Evolutionary conservation across 2,797 vertebrate genomes (phyloP).

Genomic region (Cebuella pygmaea): DNA sequence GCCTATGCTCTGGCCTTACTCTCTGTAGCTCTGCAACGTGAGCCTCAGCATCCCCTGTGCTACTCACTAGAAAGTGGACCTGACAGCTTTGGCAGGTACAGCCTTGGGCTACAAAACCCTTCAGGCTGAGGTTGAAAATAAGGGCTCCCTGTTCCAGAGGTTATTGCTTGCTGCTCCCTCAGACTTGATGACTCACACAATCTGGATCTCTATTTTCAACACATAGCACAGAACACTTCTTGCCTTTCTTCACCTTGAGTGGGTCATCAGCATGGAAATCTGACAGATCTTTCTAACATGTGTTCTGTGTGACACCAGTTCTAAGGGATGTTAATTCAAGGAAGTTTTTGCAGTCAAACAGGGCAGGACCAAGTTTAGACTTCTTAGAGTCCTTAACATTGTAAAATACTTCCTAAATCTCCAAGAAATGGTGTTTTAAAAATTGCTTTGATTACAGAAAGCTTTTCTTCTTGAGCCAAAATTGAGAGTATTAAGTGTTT

Average conservation of each 20-base stretch:
- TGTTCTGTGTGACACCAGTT: background rate
- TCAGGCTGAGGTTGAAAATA: slow-evolving; percentile 55
- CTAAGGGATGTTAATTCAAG: background rate
- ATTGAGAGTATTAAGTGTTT: background rate
- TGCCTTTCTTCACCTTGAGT: background rate
- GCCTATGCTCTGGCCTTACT: background rate
- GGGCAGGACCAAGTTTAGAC: background rate
- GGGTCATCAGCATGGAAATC: background rate
- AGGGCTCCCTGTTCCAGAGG: background rate
- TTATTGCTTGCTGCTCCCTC: background rate
- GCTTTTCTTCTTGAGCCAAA: background rate
- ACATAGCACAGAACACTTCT: background rate
- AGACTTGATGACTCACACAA: background rate
- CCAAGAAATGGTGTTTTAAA: background rate
- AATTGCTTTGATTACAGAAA: background rate
- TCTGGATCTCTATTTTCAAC: background rate
- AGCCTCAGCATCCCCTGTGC: background rate
- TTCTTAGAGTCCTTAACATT: background rate
- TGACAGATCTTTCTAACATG: background rate
- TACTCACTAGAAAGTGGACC: background rate
- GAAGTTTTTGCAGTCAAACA: background rate
- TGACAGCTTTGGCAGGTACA: background rate
- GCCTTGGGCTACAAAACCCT: slow-evolving; percentile 36
- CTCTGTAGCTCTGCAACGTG: background rate
- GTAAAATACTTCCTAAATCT: background rate